These are phyloP conservation scores for Parelbella ahira DNA, from an alignment of 2,888 invertebrate species.

Conservation along the genomic window DNA sequence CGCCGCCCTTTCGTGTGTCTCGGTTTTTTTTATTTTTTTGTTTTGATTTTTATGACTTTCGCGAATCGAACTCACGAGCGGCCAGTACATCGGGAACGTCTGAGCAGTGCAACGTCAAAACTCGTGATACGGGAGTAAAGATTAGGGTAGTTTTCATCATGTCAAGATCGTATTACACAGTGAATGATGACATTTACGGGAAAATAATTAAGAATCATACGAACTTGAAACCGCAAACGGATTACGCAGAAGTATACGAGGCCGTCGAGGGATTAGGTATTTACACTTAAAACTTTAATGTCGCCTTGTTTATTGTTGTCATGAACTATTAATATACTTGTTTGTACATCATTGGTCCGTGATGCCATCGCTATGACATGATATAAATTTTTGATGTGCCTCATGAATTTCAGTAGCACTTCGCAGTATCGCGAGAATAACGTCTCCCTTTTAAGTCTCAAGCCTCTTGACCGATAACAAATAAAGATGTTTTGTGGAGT, in stretches of 20 bases:
- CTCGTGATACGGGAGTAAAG: conserved; percentile 3
- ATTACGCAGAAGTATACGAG: conserved; percentile 67
- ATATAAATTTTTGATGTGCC: conserved; percentile 2
- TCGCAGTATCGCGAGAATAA: conserved; percentile 26
- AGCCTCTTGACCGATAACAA: conserved; percentile 36
- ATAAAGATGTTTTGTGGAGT: no score
- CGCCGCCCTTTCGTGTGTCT: conserved; percentile 52
- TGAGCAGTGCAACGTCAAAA: conserved; percentile 31
- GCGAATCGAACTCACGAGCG: conserved; percentile 33
- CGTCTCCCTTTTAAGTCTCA: conserved; percentile 23
- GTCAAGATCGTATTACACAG: conserved; percentile 64
- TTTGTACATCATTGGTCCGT: neutral
- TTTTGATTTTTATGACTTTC: conserved; percentile 31
- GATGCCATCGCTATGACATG: conserved; percentile 1
- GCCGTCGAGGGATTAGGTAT: conserved; percentile 69
- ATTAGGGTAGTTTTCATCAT: conserved; percentile 37
- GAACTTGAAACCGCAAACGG: conserved; percentile 47
- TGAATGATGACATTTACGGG: conserved; percentile 73
- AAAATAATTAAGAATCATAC: conserved; percentile 61
- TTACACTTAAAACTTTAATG: conserved; percentile 13
- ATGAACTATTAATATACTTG: neutral
- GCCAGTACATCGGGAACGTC: conserved; percentile 49
- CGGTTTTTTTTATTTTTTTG: conserved; percentile 38
- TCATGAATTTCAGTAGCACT: conserved; percentile 13
- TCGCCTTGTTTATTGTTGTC: neutral